A percentile compares a stretch with the other conserved stretches of the same genome.
These are phyloP conservation scores for Cyclopterus lumpus DNA, from an alignment of 2,797 vertebrate genomes.

Conservation along the genomic window DNA sequence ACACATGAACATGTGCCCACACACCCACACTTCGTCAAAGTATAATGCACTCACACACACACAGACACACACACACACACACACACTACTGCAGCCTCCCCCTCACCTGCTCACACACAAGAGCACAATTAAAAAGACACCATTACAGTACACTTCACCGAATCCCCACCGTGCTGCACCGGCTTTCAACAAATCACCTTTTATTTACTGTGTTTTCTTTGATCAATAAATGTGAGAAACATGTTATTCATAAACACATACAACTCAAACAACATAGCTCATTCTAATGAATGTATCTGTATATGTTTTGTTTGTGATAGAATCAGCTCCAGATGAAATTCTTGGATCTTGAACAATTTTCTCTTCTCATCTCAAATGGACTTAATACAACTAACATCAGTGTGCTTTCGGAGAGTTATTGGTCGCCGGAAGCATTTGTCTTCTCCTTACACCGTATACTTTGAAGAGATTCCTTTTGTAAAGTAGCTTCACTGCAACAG, in stretches of 20 bases:
- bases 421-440: not conserved
- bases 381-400: slow-evolving; percentile 11
- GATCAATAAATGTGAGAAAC: slow-evolving; percentile 41
- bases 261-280: slow-evolving; percentile 1
- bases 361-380: not conserved
- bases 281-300: not conserved
- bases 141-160: slow-evolving; percentile 32
- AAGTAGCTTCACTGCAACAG: not conserved
- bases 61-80: not conserved
- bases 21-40: not conserved
- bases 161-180: slow-evolving; percentile 46
- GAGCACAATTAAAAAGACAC: slow-evolving; percentile 62
- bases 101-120: slow-evolving; percentile 58
- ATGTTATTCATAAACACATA: not conserved
- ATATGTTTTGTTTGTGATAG: not conserved
- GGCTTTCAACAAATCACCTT: slow-evolving; percentile 56
- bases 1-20: slow-evolving; percentile 61
- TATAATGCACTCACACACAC: not conserved
- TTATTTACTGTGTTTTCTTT: slow-evolving; percentile 40
- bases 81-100: slow-evolving; percentile 36
- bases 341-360: not conserved
- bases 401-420: not conserved
- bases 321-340: slow-evolving; percentile 1
- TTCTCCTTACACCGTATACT: not conserved
- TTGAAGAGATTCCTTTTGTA: not conserved